Evolutionary conservation across 2,113 vertebrate species (phyloP).

Genomic region (Prolemur simus): DNA sequence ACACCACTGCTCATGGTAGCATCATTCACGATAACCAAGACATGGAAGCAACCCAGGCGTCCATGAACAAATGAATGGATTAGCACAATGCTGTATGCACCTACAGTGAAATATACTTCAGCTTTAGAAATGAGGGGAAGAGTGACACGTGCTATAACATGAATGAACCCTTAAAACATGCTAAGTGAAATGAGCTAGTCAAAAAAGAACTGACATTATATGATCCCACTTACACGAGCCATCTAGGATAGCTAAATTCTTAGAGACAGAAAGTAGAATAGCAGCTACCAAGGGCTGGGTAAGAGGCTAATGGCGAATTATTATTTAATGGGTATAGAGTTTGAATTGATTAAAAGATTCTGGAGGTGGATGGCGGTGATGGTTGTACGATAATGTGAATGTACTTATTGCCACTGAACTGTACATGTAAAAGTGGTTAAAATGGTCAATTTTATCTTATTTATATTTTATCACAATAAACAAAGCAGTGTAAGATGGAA

Average conservation of each 20-base stretch:
- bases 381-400: neutral
- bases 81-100: neutral
- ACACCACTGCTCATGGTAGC: neutral
- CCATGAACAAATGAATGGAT: no score
- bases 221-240: neutral
- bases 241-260: neutral
- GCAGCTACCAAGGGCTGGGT: neutral
- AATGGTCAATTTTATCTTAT: neutral
- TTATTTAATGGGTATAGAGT: neutral
- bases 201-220: neutral
- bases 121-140: neutral
- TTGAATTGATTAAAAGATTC: neutral
- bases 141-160: neutral
- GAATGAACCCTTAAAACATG: neutral
- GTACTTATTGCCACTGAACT: neutral
- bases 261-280: neutral
- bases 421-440: neutral
- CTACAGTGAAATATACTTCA: neutral
- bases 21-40: neutral
- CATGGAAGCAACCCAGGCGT: neutral
- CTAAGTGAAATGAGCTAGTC: neutral
- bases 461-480: neutral
- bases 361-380: neutral
- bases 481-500: no score
- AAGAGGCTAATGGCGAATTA: neutral